Evolutionary conservation across 2,888 invertebrate genomes (phyloP).

Genomic region (Nephrotoma flavescens): DNA sequence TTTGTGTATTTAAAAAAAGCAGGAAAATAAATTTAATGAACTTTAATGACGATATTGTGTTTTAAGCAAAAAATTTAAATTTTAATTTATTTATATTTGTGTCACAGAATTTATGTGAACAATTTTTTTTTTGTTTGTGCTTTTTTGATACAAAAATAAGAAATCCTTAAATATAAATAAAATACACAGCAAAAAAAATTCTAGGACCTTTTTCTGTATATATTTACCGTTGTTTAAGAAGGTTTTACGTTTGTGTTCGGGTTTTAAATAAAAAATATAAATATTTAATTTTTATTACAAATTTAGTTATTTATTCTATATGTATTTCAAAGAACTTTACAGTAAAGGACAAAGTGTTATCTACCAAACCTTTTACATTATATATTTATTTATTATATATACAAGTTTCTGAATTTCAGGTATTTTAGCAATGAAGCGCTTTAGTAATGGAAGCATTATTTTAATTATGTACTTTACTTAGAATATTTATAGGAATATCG

Average conservation of each 20-base stretch:
- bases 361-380: too few species aligned
- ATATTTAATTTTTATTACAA: neutral
- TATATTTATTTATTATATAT: too few species aligned
- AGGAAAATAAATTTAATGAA: neutral
- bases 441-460: too few species aligned
- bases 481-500: too few species aligned
- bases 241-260: neutral
- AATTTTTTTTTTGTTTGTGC: neutral
- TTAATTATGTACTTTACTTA: too few species aligned
- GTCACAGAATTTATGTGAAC: neutral
- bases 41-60: neutral
- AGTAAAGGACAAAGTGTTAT: too few species aligned
- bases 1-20: neutral
- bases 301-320: neutral
- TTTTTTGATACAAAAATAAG: neutral
- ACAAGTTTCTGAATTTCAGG: too few species aligned
- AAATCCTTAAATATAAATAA: neutral
- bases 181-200: neutral
- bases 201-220: neutral
- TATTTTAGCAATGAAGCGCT: too few species aligned
- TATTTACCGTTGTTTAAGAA: neutral
- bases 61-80: neutral
- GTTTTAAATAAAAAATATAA: neutral
- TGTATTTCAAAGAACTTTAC: neutral
- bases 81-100: neutral